Evolutionary conservation across 2,888 invertebrate genomes (phyloP).

Genomic region (Yponomeuta sedellus): DNA sequence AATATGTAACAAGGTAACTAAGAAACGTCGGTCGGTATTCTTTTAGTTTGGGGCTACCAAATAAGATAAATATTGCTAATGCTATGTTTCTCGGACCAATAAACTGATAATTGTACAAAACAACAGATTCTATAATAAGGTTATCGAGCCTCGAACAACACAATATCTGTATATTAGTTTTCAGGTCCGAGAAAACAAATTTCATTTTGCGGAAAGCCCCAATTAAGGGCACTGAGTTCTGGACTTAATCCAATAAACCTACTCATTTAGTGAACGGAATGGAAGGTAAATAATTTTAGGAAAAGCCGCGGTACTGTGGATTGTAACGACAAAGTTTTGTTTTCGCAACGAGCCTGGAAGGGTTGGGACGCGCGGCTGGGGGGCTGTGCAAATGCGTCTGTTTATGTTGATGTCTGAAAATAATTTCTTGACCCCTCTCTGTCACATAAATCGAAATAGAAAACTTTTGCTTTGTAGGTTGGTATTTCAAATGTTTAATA

Average conservation of each 20-base stretch:
- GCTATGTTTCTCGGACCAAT: too few species aligned
- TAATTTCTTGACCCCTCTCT: neutral
- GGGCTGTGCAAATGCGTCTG: neutral
- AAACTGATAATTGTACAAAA: too few species aligned
- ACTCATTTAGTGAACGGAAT: constrained; percentile 71
- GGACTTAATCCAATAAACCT: constrained; percentile 75
- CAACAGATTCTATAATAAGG: too few species aligned
- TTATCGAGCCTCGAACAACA: too few species aligned
- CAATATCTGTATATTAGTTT: too few species aligned
- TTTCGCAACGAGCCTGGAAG: constrained; percentile 6
- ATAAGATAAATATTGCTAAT: too few species aligned
- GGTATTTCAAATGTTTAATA: too few species aligned
- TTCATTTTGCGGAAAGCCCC: constrained; percentile 72
- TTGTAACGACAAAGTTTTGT: constrained; percentile 25
- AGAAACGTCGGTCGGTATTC: too few species aligned
- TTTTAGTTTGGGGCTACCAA: too few species aligned
- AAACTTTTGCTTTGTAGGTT: too few species aligned
- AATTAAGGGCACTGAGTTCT: constrained; percentile 73
- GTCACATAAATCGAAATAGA: neutral
- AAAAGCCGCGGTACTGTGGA: constrained; percentile 32
- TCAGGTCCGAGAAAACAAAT: constrained; percentile 64
- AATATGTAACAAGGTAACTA: neutral
- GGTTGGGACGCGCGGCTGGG: neutral
- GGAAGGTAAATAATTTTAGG: constrained; percentile 72
- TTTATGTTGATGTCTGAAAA: neutral